A percentile compares a stretch with the other conserved stretches of the same genome.
Conservation (phyloP, 1,140 invertebrate genomes). For the Nasonia vitripennis region DNA sequence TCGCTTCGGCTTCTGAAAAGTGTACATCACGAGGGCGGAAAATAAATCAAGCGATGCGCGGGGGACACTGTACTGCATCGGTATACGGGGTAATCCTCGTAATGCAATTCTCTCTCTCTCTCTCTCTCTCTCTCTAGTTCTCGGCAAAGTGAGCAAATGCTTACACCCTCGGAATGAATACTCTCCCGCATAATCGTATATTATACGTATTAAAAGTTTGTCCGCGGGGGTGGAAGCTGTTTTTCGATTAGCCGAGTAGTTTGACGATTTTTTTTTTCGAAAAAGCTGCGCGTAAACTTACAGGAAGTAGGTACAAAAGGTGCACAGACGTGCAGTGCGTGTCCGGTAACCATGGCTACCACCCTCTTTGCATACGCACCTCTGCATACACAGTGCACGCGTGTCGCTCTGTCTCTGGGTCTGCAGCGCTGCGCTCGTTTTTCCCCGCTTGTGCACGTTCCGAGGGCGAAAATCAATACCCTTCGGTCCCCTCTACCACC, state of each 20-base stretch:
- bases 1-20: conserved; percentile 17
- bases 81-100: conserved; percentile 39
- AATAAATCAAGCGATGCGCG: neutral
- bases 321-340: too few relatives aligned
- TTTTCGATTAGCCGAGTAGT: too few relatives aligned
- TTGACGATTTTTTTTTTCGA: too few relatives aligned
- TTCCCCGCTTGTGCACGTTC: neutral
- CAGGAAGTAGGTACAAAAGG: too few relatives aligned
- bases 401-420: neutral
- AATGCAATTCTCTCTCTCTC: conserved; percentile 51
- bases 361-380: too few relatives aligned
- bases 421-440: neutral
- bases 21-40: neutral
- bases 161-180: conserved; percentile 27
- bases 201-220: neutral
- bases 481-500: neutral
- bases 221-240: too few relatives aligned
- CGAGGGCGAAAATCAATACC: conserved; percentile 52
- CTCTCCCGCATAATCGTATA: conserved; percentile 35
- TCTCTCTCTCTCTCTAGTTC: too few relatives aligned
- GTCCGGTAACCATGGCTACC: too few relatives aligned
- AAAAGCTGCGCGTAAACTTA: too few relatives aligned
- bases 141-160: conserved; percentile 55
- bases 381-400: too few relatives aligned
- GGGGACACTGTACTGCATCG: neutral